Percentiles rank a stretch among this genome's conserved stretches.
These are phyloP conservation scores for Leptogaster cylindrica DNA, from an alignment of 2,888 invertebrate genomes.

Conservation along the genomic window DNA sequence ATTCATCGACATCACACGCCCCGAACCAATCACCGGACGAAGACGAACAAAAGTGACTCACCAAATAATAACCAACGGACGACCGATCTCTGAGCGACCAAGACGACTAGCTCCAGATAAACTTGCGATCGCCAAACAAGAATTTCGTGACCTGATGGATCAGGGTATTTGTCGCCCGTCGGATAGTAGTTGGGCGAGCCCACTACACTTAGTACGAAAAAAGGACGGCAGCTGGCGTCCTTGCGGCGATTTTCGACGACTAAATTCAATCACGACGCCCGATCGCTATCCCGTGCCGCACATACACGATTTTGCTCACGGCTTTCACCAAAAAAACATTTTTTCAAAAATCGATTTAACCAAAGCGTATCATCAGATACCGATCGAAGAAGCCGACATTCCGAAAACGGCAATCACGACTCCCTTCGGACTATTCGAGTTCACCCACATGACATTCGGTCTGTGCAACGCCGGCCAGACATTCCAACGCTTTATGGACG, in stretches of 20 bases:
- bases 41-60: too few relatives aligned
- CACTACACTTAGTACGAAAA: conserved; percentile 53
- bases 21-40: too few relatives aligned
- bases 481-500: conserved; percentile 5
- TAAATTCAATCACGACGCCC: conserved; percentile 46
- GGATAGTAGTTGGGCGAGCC: conserved; percentile 57
- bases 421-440: conserved; percentile 2
- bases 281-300: conserved; percentile 1
- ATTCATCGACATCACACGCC: neutral
- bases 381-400: conserved; percentile 20
- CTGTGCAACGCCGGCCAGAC: conserved; percentile 23
- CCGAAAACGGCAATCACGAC: conserved; percentile 33
- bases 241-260: conserved; percentile 53
- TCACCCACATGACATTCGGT: neutral
- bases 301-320: neutral
- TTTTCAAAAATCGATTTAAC: conserved; percentile 51
- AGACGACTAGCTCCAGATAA: conserved; percentile 51
- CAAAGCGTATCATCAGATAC: conserved; percentile 51
- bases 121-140: conserved; percentile 35
- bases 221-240: conserved; percentile 52
- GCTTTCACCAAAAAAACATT: conserved; percentile 34
- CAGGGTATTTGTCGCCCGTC: conserved; percentile 59
- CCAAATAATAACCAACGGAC: conserved; percentile 43
- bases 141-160: conserved; percentile 48
- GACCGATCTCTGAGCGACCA: conserved; percentile 44